Base-by-base conservation (phyloP, 2,113 vertebrate genomes). In the Perca schrenkii region DNA sequence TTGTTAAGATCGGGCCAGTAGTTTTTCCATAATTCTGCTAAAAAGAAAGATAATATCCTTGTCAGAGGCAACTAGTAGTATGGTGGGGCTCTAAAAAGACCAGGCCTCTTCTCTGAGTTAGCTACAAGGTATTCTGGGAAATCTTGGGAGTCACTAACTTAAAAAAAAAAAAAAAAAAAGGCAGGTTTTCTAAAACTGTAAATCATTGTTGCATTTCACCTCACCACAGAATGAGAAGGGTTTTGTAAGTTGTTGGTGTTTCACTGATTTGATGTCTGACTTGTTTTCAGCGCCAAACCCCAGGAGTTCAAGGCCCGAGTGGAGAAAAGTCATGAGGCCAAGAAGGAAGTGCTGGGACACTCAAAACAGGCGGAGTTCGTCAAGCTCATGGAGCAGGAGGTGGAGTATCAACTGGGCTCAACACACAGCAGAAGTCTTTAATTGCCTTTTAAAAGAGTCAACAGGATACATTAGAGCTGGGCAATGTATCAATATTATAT, bases 341-440 rank as follows among this genome's bases (percentile, higher is more conserved):
- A 91, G 85, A 96, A 92, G 66, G 96, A 97, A 57, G 95, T 96
- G 0, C 88, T 99, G 2, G 98, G 97, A 21, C 81, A 92, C 34
- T 97, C 97, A 6, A 96, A 88, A 60, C 97, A 99, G 92, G 96
- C 94, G 0, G 97, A 98, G 34, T 99, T 98, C 69, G 73, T 98
- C 82, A 89, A 58, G 75, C 74, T 92, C 46, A 90, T 98, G 96
- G 98, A 99, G 78, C 86, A 97, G 83, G 95, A 99, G 95, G 95
- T 93, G 60, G 21, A 47, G 77, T 31, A 71, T 65, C 75, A 61
- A 15, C 47, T 0, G 2, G 34, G 19, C 14, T 54, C 2, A 4
- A 4, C 2, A n/a, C 58, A 10, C 19, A 31, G 12, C 36, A 56
- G 15, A 15, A 10, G 8, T 40, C 36, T 40, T 40, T 40, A 40